These are phyloP conservation scores for Acanthosepion pharaonis DNA, from an alignment of 2,888 invertebrate genomes.

Conservation along the genomic window DNA sequence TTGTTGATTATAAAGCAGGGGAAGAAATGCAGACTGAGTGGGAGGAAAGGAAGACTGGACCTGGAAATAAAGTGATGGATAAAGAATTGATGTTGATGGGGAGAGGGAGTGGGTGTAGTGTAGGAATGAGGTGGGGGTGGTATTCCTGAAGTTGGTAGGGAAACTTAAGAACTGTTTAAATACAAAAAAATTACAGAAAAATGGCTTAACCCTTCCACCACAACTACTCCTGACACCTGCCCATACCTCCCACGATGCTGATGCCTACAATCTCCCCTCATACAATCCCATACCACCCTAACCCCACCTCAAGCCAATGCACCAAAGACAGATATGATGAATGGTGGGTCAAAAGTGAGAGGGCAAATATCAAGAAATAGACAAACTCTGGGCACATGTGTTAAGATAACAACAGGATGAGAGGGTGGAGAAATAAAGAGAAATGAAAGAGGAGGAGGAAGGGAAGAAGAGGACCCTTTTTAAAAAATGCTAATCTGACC, in stretches of 20 bases:
- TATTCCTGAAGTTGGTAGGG: background rate
- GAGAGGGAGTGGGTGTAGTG: background rate
- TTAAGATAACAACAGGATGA: background rate
- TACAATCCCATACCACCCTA: background rate
- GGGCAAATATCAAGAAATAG: conserved; percentile 10
- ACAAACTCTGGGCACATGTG: background rate
- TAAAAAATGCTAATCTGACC: background rate
- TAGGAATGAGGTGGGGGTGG: background rate
- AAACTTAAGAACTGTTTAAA: background rate
- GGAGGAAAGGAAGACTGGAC: background rate
- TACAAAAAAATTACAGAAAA: background rate
- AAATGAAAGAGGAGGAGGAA: background rate
- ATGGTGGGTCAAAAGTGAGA: conserved; percentile 22
- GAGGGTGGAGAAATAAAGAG: background rate
- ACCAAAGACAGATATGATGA: background rate
- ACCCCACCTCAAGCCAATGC: background rate
- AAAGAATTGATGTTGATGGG: conserved; percentile 1
- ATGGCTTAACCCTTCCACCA: background rate
- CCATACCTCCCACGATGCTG: background rate
- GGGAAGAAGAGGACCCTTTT: background rate
- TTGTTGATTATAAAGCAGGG: background rate
- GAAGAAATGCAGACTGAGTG: background rate
- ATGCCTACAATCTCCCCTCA: background rate
- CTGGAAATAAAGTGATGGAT: background rate
- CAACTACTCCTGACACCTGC: background rate